Evolutionary conservation across 1,140 invertebrate species (phyloP).

Genomic region (Drosophila santomea): DNA sequence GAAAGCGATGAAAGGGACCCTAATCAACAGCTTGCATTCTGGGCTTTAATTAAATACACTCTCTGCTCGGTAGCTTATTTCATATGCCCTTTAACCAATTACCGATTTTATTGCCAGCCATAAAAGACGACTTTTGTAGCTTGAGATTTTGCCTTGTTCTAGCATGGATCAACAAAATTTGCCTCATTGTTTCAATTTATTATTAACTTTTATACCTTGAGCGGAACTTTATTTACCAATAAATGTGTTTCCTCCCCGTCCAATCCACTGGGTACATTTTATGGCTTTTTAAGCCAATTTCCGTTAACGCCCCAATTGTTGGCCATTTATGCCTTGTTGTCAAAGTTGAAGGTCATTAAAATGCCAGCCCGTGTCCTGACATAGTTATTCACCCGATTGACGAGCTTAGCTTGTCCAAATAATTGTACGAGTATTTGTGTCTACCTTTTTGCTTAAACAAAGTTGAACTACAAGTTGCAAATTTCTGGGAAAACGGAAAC

Average conservation of each 20-base stretch:
- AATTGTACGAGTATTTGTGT: neutral
- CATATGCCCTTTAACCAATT: conserved; percentile 63
- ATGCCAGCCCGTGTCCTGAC: conserved; percentile 35
- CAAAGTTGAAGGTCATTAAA: conserved; percentile 73
- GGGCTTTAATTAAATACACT: conserved; percentile 72
- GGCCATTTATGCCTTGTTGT: conserved; percentile 62
- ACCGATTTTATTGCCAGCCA: conserved; percentile 70
- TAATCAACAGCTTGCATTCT: conserved; percentile 48
- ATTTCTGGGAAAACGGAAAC: conserved; percentile 40
- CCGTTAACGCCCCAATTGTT: conserved; percentile 74
- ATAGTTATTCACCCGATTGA: conserved; percentile 45
- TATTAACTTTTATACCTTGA: conserved; percentile 74
- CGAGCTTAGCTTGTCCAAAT: conserved; percentile 24
- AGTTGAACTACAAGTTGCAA: conserved; percentile 42
- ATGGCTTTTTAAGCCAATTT: conserved; percentile 80
- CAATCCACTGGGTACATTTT: conserved; percentile 47
- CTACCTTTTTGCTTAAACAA: conserved; percentile 19
- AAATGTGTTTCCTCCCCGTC: conserved; percentile 40
- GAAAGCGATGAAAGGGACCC: neutral
- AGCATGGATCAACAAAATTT: conserved; percentile 62
- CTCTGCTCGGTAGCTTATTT: conserved; percentile 43
- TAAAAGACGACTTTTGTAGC: conserved; percentile 64
- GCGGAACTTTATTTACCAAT: conserved; percentile 77
- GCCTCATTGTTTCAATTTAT: conserved; percentile 81
- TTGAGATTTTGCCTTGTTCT: conserved; percentile 11